Base-by-base conservation (phyloP, 2,797 vertebrate genomes). In the Danio choprae region DNA sequence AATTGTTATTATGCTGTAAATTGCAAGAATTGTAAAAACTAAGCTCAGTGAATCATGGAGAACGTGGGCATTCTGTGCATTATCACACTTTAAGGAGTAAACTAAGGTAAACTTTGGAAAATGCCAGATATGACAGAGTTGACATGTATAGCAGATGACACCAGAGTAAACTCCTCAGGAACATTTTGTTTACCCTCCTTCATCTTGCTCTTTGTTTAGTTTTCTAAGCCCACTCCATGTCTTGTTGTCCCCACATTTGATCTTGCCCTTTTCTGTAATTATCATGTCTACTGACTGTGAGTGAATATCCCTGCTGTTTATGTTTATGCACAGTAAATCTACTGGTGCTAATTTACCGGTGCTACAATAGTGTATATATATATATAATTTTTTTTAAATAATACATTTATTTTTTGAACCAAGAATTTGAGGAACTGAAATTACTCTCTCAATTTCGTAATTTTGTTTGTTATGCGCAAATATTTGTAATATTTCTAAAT, bases 221-320 rank as follows among this genome's bases (percentile, higher is more conserved):
- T 70, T 58, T 53, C n/a, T 59, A 29, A 51, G 43, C 72, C 83
- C 18, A 6, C 55, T 68, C 55, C 60, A 22, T 51, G 5, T 48
- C 16, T 51, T 51, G 60, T 18, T 79, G 38, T 63, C 51, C 16
- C 13, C 50, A 12, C 20, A 55, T 64, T 79, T 59, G 8, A 56
- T 70, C 78, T 74, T 77, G 67, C 41, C 65, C 76, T 74, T 77
- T 83, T 78, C 79, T 80, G 20, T 84, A 88, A 88, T 87, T 80
- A 87, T 84, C 74, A 87, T 62, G 43, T 84, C 80, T 84, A 41
- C 71, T 83, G 40, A 74, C 63, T 69, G 75, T 65, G 74, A 80
- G 78, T 78, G 67, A 67, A 85, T 48, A 70, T 83, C 81, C 86
- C 82, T 72, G 81, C 81, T 87, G 84, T 76, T 83, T 53, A 29